Conservation (phyloP, 1,140 invertebrate species). For the Nomia melanderi region DNA sequence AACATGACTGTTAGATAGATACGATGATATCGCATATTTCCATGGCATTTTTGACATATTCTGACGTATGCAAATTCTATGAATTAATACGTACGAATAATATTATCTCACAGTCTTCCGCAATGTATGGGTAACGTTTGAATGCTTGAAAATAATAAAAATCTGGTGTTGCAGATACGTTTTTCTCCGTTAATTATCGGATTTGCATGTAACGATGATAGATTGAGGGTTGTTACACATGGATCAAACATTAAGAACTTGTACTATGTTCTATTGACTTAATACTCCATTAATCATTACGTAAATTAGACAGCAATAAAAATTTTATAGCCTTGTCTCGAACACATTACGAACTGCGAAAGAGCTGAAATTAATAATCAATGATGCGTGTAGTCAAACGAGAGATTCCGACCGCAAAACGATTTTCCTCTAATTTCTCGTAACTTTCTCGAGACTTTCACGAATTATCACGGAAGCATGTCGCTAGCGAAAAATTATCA, state of each 20-base stretch:
- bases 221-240: constrained; percentile 49
- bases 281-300: constrained; percentile 61
- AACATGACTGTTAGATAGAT: too few species aligned
- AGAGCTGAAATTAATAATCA: constrained; percentile 59
- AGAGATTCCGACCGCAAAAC: constrained; percentile 37
- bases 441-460: constrained; percentile 49
- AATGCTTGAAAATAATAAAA: background rate
- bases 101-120: background rate
- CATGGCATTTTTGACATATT: too few species aligned
- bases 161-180: background rate
- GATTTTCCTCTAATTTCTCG: constrained; percentile 55
- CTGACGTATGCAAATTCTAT: too few species aligned
- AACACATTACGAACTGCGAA: constrained; percentile 20
- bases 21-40: too few species aligned
- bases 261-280: constrained; percentile 41
- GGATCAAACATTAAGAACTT: constrained; percentile 46
- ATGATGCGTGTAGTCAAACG: constrained; percentile 41
- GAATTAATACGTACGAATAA: background rate
- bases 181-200: constrained; percentile 47
- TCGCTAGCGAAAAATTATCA: constrained; percentile 35
- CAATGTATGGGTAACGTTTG: background rate
- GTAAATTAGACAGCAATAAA: constrained; percentile 63
- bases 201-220: constrained; percentile 18
- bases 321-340: constrained; percentile 55
- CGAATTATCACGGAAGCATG: constrained; percentile 51